Evolutionary conservation across 2,113 vertebrate genomes (phyloP), one percentile per base, ranked within the genome.

Genomic region (Chinchilla lanigera): DNA sequence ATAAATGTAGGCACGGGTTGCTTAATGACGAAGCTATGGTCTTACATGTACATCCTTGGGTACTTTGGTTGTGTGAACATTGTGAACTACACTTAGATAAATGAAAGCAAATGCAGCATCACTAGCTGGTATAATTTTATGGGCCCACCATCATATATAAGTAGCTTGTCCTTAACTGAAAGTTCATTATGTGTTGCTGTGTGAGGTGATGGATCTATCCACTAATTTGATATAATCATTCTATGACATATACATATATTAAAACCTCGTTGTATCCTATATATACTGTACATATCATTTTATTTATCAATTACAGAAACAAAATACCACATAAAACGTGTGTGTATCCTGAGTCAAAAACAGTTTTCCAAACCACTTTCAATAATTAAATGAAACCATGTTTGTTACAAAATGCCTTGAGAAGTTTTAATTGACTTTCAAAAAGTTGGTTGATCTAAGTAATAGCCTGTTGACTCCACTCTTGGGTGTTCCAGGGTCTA

Each of bases 311-410:
- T 50, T 41, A 11, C 1, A 26, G 89, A 71, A 67, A 28, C 8
- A 26, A 54, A 50, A 33, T 6, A 26, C 10, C 89, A 47, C 17
- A 75, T 75, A 47, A 52, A 61, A 58, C 50, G 44, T 2, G 4
- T 47, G 63, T 7, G 16, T 3, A 4, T 33, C 56, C 63, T 77
- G 24, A 69, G n/a, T 61, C 69, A 61, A 87, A 56, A 1, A 85
- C 30, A 26, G 0, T 87, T 94, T 93, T 19, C 93, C 78, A 60
- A 61, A 63, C 54, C 8, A 30, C 50, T 58, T 56, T 90, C 63
- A 65, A 28, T 94, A 73, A 85, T 63, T 78, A 80, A 78, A 44
- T 95, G 73, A 71, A 95, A 75, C 41, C 41, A n/a, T 56, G n/a
- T 61, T 90, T 95, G 77, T 67, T 86, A 60, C 85, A 78, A 65